These are phyloP conservation scores for Cyanistes caeruleus DNA, from an alignment of 2,113 vertebrate genomes.

Conservation along the genomic window DNA sequence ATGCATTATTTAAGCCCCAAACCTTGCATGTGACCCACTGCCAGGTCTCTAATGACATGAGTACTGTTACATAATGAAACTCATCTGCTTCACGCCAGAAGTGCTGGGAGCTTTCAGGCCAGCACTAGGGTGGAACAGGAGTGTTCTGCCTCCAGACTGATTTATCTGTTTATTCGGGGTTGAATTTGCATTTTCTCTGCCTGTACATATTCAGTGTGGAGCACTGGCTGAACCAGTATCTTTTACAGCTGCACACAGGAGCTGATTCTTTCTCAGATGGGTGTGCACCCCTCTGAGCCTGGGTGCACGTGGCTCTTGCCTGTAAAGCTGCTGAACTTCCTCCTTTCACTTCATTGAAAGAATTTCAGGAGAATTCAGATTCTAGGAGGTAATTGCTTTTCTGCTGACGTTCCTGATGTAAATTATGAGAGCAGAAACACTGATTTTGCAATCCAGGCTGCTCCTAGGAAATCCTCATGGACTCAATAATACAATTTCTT, in stretches of 20 bases:
- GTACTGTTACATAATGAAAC: slow-evolving; percentile 37
- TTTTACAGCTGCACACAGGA: neutral
- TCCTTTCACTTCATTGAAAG: slow-evolving; percentile 37
- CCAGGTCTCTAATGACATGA: slow-evolving; percentile 48
- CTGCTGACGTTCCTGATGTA: neutral
- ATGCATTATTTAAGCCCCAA: slow-evolving; percentile 28
- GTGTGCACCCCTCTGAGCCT: neutral
- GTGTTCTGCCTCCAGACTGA: neutral
- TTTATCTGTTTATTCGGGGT: neutral
- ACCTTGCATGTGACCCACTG: neutral
- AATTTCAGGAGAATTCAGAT: neutral
- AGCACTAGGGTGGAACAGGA: neutral
- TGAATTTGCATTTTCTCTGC: neutral
- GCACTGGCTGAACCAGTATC: neutral
- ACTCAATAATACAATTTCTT: neutral
- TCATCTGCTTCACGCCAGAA: neutral
- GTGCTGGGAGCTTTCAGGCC: neutral
- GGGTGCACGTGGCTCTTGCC: neutral
- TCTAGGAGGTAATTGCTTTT: neutral
- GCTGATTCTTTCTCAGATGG: neutral
- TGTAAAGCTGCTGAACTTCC: neutral
- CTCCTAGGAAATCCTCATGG: neutral
- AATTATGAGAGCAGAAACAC: neutral
- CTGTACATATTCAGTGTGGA: neutral
- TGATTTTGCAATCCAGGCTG: neutral